Conservation (phyloP, 2,888 invertebrate species). For the Loripinus fragilis region DNA sequence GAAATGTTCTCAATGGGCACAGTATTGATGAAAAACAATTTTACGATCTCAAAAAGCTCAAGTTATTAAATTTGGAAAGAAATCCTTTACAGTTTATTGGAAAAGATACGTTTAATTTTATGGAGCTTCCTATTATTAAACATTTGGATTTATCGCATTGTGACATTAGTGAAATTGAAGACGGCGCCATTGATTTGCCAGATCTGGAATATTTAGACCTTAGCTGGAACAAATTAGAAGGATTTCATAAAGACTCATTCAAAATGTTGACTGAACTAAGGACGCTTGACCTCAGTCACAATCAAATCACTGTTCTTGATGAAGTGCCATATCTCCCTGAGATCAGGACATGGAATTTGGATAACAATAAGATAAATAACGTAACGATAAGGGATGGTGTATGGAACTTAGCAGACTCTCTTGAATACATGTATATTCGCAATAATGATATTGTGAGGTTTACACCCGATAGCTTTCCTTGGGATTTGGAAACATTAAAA, state of each 20-base stretch:
- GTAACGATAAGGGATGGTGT: slow-evolving; percentile 35
- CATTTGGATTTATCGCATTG: slow-evolving; percentile 51
- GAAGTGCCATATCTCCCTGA: slow-evolving; percentile 47
- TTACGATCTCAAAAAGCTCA: slow-evolving; percentile 32
- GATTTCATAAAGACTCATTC: slow-evolving; percentile 30
- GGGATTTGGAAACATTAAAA: slow-evolving; percentile 36
- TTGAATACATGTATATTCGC: slow-evolving; percentile 44
- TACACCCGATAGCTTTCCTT: slow-evolving; percentile 41
- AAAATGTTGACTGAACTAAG: slow-evolving; percentile 35
- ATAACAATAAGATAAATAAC: slow-evolving; percentile 42
- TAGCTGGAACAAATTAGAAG: slow-evolving; percentile 48
- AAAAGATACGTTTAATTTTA: slow-evolving; percentile 44
- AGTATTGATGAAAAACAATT: slow-evolving; percentile 34
- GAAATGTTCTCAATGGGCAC: slow-evolving; percentile 39
- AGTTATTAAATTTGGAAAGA: slow-evolving; percentile 31
- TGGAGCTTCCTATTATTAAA: slow-evolving; percentile 37
- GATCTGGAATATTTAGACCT: slow-evolving; percentile 39
- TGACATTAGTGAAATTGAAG: slow-evolving; percentile 39
- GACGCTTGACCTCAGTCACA: slow-evolving; percentile 55
- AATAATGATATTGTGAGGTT: slow-evolving; percentile 50
- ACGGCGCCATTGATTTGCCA: slow-evolving; percentile 30
- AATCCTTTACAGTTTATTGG: slow-evolving; percentile 42
- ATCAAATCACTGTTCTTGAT: slow-evolving; percentile 38
- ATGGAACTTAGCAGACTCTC: slow-evolving; percentile 26
- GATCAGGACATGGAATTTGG: slow-evolving; percentile 42